A percentile compares a stretch with the other conserved stretches of the same genome.
phyloP scores from a whole-genome alignment of 2,113 vertebrate species.

The Anser cygnoides region DNA sequence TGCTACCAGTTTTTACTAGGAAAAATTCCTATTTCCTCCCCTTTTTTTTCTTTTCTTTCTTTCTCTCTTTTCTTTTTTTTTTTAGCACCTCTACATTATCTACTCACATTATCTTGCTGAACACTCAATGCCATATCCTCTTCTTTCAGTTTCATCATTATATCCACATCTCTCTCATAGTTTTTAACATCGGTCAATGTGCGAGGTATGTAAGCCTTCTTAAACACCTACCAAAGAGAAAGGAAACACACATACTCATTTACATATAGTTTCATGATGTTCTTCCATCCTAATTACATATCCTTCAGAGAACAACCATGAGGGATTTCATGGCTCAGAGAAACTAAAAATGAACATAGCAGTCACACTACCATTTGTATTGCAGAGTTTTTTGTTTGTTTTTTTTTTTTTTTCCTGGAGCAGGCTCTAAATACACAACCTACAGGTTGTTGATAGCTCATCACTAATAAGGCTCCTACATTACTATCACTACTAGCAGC shows the following conservation, averaged over 20 bases:
- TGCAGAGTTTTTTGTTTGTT: too few relatives aligned
- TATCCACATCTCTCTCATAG: conserved; percentile 91
- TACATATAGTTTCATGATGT: background rate
- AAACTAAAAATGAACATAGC: background rate
- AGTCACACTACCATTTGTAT: background rate
- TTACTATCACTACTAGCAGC: background rate
- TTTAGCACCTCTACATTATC: background rate
- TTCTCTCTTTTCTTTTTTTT: background rate
- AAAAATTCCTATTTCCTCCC: background rate
- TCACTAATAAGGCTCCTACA: background rate
- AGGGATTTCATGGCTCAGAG: background rate
- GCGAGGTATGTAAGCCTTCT: conserved; percentile 92
- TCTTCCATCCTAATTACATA: background rate
- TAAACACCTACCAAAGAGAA: conserved; percentile 86
- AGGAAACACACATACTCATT: background rate
- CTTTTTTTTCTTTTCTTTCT: background rate
- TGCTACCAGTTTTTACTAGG: background rate
- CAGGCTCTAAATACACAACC: background rate
- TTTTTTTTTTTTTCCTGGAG: background rate
- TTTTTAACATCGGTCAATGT: conserved; percentile 93
- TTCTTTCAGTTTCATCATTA: conserved; percentile 83
- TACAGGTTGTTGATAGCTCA: background rate
- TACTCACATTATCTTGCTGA: conserved; percentile 86
- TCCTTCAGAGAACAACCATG: background rate
- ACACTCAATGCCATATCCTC: conserved; percentile 78